A percentile compares a stretch with the other conserved stretches of the same genome.
Evolutionary conservation across 2,113 vertebrate species (phyloP).

Genomic region (Rhineura floridana): DNA sequence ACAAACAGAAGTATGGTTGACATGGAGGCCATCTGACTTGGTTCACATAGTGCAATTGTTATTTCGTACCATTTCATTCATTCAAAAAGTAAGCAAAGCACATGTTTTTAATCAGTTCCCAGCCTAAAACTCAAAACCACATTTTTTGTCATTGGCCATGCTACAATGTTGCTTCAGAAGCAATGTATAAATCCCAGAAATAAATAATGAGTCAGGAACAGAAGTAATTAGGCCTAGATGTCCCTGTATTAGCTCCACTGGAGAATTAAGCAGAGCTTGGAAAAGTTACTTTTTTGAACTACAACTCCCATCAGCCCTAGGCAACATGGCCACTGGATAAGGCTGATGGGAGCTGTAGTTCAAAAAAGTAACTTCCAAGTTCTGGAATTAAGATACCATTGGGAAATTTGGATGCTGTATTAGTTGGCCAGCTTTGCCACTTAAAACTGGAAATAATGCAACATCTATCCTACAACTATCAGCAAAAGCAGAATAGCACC

Average conservation of each 20-base stretch:
- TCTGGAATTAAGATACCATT: too few relatives aligned
- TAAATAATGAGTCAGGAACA: not conserved
- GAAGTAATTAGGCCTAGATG: not conserved
- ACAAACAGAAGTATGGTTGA: too few relatives aligned
- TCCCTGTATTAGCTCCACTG: not conserved
- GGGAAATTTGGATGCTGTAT: too few relatives aligned
- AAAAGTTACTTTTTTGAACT: too few relatives aligned
- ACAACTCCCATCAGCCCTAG: too few relatives aligned
- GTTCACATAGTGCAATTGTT: not conserved
- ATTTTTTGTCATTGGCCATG: not conserved
- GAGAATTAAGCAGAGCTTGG: too few relatives aligned
- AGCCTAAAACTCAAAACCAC: not conserved
- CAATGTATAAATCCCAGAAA: not conserved
- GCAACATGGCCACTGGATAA: too few relatives aligned
- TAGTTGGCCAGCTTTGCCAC: too few relatives aligned
- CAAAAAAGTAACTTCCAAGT: too few relatives aligned
- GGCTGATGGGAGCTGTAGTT: too few relatives aligned
- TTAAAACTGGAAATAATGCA: not conserved
- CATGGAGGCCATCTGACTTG: not conserved
- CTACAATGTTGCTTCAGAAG: not conserved
- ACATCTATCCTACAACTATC: not conserved
- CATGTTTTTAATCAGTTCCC: too few relatives aligned
- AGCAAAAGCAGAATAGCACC: not conserved
- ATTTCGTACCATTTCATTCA: not conserved
- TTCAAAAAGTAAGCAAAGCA: not conserved